Conservation (phyloP, 2,113 vertebrate species). For the Ceyx margarethae region DNA sequence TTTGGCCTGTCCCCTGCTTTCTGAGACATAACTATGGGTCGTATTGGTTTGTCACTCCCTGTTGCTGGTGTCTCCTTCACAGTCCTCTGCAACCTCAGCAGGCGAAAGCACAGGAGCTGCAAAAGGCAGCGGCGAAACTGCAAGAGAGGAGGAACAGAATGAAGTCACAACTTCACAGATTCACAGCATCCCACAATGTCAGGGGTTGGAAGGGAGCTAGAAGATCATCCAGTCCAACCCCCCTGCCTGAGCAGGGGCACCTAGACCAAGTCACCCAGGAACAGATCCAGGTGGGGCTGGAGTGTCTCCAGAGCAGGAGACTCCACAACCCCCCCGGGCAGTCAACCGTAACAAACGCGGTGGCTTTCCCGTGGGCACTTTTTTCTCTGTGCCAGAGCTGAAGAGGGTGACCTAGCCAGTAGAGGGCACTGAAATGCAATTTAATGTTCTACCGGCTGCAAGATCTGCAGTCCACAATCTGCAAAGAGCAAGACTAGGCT, state of each 20-base stretch:
- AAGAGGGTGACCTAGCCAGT: not conserved
- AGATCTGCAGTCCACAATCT: not conserved
- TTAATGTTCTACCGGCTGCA: not conserved
- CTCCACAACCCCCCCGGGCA: too few species aligned
- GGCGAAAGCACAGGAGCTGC: slow-evolving; percentile 83
- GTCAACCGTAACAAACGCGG: not conserved
- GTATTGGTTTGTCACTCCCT: slow-evolving; percentile 73
- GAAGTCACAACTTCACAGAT: not conserved
- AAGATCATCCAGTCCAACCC: too few species aligned
- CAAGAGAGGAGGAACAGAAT: not conserved
- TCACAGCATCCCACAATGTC: too few species aligned
- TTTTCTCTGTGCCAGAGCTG: not conserved
- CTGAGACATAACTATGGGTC: slow-evolving; percentile 82
- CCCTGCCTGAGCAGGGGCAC: too few species aligned
- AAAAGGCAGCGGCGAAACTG: slow-evolving; percentile 87
- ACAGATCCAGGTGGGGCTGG: too few species aligned
- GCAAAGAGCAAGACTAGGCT: not conserved
- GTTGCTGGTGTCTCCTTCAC: slow-evolving; percentile 75
- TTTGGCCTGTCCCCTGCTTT: slow-evolving; percentile 79
- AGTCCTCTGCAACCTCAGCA: slow-evolving; percentile 76
- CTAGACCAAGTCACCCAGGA: too few species aligned
- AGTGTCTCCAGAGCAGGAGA: too few species aligned
- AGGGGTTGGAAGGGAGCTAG: too few species aligned
- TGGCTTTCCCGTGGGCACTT: not conserved
- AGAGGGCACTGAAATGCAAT: not conserved